Base-by-base conservation (phyloP, 2,797 vertebrate species). In the Darevskia mixta region DNA sequence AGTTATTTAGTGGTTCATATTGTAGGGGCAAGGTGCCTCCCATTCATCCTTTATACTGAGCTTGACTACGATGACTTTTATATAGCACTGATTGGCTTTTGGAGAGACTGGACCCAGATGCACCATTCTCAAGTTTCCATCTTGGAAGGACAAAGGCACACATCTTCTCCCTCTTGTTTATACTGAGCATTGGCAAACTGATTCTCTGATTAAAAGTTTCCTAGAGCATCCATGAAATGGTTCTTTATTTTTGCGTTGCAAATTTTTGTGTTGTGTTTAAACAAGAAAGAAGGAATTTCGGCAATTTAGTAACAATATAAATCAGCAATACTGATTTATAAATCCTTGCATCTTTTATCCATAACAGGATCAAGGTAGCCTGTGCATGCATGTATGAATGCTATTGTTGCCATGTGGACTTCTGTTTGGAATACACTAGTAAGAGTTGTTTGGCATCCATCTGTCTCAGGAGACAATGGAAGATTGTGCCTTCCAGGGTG, bases 201-300 rank as follows among this genome's bases (percentile, higher is more conserved):
- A 86, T 86, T 88, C 84, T 92, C 64, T 87, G 64, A 29, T 15
- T 86, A 41, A 73, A 64, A 69, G 7, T 4, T 9, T 91, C 8
- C 89, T 69, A 91, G 25, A 5, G 1, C n/a, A 2, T 80, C 15
- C 79, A 85, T 84, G 23, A 10, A 27, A 1, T 80, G 15, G 27
- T 90, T 41, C 10, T 71, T 69, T 25, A 0, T 2, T 9, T 8
- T 20, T 72, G 81, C 92, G 90, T 87, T 87, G 45, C 87, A 4
- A 69, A 17, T 29, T 88, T 58, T 35, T 0, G 88, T 41, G 86
- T 45, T 9, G 2, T 76, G 1, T 23, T 3, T 43, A 76, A 49
- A 88, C 67, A 45, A 35, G n/a, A 29, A 88, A 5, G 0, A 58
- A 81, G 18, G 25, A 35, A 27, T 5, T 83, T 90, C 23, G 23